Percentiles rank a stretch among this genome's conserved stretches.
Evolutionary conservation across 1,140 invertebrate genomes (phyloP).

Genomic region (Aricia agestis): DNA sequence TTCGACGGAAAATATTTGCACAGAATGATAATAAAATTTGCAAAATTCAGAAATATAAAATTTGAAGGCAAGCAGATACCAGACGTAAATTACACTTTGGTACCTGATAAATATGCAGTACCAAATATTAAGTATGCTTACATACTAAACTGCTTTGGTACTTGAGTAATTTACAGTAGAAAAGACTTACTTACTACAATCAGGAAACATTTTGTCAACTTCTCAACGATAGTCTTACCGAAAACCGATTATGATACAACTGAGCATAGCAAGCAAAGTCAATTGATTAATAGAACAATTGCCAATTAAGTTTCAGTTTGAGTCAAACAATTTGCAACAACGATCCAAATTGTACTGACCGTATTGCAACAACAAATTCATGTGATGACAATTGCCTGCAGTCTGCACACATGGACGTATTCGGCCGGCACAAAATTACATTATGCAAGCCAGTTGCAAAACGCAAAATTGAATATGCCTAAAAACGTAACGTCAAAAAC

Average conservation of each 20-base stretch:
- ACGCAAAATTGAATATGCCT: neutral
- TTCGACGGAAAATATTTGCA: neutral
- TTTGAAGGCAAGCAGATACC: neutral
- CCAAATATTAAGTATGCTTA: too few species aligned
- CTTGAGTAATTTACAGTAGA: neutral
- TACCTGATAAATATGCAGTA: neutral
- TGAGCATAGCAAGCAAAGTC: neutral
- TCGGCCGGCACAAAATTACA: neutral
- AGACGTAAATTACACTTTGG: neutral
- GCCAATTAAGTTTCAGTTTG: neutral
- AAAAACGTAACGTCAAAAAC: neutral
- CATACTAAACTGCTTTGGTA: neutral
- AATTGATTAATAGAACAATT: neutral
- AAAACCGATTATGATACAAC: too few species aligned
- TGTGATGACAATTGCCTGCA: constrained; percentile 7
- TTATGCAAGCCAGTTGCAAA: neutral
- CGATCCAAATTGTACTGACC: neutral
- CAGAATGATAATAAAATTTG: neutral
- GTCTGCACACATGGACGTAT: neutral
- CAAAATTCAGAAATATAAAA: too few species aligned
- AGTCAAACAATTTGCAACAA: neutral
- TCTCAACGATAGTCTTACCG: too few species aligned
- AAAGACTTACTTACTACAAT: neutral
- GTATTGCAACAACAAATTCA: constrained; percentile 8
- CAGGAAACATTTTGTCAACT: too few species aligned